These are phyloP conservation scores for Vultur gryphus DNA, from an alignment of 2,797 vertebrate genomes.

Conservation along the genomic window DNA sequence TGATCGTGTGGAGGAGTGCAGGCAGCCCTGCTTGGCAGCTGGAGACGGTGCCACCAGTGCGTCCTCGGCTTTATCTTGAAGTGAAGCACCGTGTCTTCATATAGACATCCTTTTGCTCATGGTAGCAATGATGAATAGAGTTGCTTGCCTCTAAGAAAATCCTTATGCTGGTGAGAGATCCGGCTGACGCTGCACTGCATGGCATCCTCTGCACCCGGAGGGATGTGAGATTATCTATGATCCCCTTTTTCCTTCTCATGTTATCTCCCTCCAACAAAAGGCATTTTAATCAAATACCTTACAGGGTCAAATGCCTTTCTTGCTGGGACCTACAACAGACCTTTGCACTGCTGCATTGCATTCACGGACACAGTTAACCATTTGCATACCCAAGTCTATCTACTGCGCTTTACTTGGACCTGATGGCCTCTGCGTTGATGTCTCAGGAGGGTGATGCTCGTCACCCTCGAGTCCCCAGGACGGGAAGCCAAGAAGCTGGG, in stretches of 20 bases:
- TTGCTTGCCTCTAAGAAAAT: not conserved
- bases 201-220: rapidly evolving
- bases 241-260: not conserved
- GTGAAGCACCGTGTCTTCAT: not conserved
- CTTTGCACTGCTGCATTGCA: not conserved
- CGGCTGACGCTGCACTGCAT: rapidly evolving
- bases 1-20: rapidly evolving
- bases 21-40: not conserved
- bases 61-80: not conserved
- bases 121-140: not conserved
- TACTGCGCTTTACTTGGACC: rapidly evolving
- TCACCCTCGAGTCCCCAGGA: rapidly evolving
- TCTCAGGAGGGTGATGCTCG: rapidly evolving
- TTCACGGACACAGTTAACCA: rapidly evolving
- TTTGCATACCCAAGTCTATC: rapidly evolving
- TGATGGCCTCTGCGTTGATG: rapidly evolving
- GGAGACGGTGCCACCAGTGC: not conserved
- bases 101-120: not conserved
- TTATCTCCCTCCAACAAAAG: not conserved
- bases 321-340: not conserved
- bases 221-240: no score
- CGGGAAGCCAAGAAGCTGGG: rapidly evolving
- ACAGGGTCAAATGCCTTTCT: rapidly evolving
- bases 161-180: not conserved
- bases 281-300: not conserved